phyloP scores from a whole-genome alignment of 1,140 invertebrate genomes.

The Cotesia chilonis region DNA sequence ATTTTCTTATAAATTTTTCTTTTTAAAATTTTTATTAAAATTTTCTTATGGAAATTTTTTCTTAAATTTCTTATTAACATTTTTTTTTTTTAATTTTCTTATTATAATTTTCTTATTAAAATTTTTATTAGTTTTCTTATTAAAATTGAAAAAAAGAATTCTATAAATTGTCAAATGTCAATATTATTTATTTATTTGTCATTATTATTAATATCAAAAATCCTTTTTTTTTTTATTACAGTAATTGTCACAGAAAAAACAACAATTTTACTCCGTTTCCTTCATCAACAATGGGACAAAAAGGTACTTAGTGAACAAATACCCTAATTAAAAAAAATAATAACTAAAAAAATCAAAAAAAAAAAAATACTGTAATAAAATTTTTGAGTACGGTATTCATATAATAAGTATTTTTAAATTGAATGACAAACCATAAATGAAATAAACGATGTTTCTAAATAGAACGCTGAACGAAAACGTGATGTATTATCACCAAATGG shows the following conservation, averaged over 20 bases:
- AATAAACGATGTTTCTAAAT: constrained; percentile 26
- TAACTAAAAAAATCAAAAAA: neutral
- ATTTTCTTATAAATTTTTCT: too few relatives aligned
- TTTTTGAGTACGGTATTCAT: too few relatives aligned
- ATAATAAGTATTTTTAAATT: too few relatives aligned
- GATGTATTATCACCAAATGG: constrained; percentile 52
- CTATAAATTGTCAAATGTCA: too few relatives aligned
- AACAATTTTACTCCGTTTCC: constrained; percentile 89
- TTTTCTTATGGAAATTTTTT: too few relatives aligned
- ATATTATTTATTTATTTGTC: constrained; percentile 2
- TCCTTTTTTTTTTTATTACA: constrained; percentile 51
- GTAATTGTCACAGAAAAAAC: constrained; percentile 95
- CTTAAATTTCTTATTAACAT: neutral
- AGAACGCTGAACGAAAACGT: constrained; percentile 62
- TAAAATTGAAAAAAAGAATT: too few relatives aligned
- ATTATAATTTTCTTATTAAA: too few relatives aligned
- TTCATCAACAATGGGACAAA: constrained; percentile 94
- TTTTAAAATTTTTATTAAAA: too few relatives aligned
- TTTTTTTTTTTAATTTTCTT: too few relatives aligned
- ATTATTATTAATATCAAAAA: constrained; percentile 1
- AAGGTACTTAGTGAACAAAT: constrained; percentile 69
- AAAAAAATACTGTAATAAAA: too few relatives aligned
- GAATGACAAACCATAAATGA: too few relatives aligned
- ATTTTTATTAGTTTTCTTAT: neutral
- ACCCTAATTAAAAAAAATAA: neutral